phyloP scores from a whole-genome alignment of 1,140 invertebrate species.

The Ganaspis sp. region DNA sequence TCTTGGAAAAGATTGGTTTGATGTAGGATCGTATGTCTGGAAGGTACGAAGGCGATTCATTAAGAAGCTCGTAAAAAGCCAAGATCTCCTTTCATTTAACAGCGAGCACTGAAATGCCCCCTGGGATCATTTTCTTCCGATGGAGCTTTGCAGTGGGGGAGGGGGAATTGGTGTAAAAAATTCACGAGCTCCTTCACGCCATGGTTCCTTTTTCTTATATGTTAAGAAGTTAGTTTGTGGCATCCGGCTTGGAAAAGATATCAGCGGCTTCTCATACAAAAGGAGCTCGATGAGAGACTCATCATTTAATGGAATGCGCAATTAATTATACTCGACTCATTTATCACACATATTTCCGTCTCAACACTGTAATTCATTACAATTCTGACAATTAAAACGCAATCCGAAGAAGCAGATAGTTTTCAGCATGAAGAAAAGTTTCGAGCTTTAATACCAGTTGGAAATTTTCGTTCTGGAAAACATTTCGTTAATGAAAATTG shows the following conservation, averaged over 20 bases:
- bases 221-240: not conserved
- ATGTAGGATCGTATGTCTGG: not conserved
- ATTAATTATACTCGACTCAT: constrained; percentile 67
- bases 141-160: not conserved
- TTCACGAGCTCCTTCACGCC: not conserved
- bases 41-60: not conserved
- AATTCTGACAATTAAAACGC: not conserved
- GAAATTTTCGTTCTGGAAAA: too few relatives aligned
- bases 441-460: too few relatives aligned
- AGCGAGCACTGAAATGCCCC: not conserved
- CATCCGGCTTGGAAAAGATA: not conserved
- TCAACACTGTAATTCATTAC: not conserved
- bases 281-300: constrained; percentile 47
- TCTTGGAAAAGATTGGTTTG: not conserved
- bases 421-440: too few relatives aligned
- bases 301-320: constrained; percentile 67
- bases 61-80: not conserved
- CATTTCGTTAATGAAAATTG: too few relatives aligned
- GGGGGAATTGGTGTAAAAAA: not conserved
- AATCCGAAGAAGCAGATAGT: not conserved
- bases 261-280: not conserved
- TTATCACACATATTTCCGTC: constrained; percentile 58
- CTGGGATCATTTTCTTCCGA: not conserved
- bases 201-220: not conserved
- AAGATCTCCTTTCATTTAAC: not conserved